A percentile compares a stretch with the other conserved stretches of the same genome.
phyloP scores from a whole-genome alignment of 2,888 invertebrate genomes.

The Campaea margaritaria region DNA sequence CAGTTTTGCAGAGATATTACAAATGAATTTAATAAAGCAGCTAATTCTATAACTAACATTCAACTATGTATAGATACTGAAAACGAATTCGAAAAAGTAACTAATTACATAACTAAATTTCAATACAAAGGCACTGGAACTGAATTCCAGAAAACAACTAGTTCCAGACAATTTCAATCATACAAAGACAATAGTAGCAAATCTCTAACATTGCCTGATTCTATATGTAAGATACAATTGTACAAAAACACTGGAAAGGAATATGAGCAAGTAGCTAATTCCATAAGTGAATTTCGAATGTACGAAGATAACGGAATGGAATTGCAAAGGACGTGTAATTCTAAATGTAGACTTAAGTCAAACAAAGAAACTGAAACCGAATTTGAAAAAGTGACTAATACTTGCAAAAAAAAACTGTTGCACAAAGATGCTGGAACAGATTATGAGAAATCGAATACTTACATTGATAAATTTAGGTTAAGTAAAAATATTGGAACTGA shows the following conservation, averaged over 20 bases:
- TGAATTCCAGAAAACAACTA: neutral
- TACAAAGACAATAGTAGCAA: neutral
- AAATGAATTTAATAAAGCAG: too few relatives aligned
- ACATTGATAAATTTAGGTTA: constrained; percentile 6
- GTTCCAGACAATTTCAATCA: neutral
- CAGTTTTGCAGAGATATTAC: neutral
- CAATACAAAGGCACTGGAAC: neutral
- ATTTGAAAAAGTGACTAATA: neutral
- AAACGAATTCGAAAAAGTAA: neutral
- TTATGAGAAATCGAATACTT: too few relatives aligned
- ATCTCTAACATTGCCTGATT: too few relatives aligned
- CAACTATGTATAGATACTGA: neutral
- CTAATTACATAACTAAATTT: neutral
- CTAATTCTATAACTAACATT: neutral
- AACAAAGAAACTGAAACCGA: neutral
- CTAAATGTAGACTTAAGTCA: constrained; percentile 9
- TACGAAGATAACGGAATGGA: neutral
- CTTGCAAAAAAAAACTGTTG: too few relatives aligned
- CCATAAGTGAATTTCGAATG: neutral
- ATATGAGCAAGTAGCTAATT: neutral
- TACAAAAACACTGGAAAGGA: too few relatives aligned
- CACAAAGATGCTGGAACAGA: too few relatives aligned
- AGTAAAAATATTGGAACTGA: constrained; percentile 23
- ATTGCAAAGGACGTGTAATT: constrained; percentile 36
- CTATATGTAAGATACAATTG: too few relatives aligned